These are phyloP conservation scores for Peromyscus leucopus DNA, from an alignment of 2,113 vertebrate genomes.

Conservation along the genomic window DNA sequence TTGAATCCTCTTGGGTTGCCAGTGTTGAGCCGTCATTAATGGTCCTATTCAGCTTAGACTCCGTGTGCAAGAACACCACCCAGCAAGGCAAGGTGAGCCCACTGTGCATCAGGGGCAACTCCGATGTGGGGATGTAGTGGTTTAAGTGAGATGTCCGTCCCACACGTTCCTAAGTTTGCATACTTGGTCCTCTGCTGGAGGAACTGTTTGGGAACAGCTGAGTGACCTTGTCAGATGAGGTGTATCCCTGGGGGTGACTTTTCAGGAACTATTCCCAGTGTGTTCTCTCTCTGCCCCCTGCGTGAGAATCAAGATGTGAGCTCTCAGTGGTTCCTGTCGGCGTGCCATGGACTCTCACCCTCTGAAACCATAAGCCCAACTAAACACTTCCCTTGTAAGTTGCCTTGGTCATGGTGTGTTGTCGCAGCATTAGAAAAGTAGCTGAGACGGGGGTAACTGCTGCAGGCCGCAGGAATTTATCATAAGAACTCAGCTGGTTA, in stretches of 20 bases:
- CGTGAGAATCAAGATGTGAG: not conserved
- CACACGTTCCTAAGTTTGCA: not conserved
- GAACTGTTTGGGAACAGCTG: not conserved
- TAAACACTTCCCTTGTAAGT: not conserved
- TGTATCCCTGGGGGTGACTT: not conserved
- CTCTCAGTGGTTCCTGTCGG: no score
- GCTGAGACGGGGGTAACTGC: not conserved
- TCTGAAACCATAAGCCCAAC: not conserved
- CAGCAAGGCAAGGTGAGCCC: not conserved
- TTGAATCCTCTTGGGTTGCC: not conserved
- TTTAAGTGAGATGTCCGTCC: not conserved
- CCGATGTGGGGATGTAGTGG: not conserved
- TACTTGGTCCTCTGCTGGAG: not conserved
- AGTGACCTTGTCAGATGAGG: not conserved
- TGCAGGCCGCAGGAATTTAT: no score
- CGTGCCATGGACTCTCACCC: not conserved
- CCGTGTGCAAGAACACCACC: not conserved
- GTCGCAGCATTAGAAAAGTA: not conserved
- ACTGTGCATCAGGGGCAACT: not conserved
- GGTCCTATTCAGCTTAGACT: not conserved
- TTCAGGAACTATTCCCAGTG: not conserved
- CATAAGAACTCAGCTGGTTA: no score
- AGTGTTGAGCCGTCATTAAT: no score
- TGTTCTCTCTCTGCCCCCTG: not conserved
- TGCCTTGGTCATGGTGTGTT: not conserved